Base-by-base conservation (phyloP, 1,140 invertebrate species). In the Lordiphosa stackelbergi region DNA sequence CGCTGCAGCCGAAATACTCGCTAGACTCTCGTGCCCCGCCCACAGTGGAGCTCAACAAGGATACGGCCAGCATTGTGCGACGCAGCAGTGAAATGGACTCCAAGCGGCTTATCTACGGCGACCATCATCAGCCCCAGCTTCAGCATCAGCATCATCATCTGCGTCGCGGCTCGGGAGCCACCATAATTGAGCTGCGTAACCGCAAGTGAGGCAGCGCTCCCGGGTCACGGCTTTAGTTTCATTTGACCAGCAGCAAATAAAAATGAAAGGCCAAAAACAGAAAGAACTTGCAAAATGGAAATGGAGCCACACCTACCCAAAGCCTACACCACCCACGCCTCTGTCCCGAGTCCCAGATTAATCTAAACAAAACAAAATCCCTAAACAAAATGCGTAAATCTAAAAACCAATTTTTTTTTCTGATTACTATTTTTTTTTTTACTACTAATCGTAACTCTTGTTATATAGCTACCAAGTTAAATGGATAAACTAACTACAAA, bases 11-110 rank as follows among this genome's bases (percentile, higher is more conserved):
- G 5, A 83, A 85, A 45, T 85, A 84, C 9, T 86, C 85, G 6
- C 59, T 85, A 10, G 86, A 85, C 19, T 79, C 86, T 0, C 63
- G 85, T 2, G 69, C 78, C 0, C 69, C 86, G n/a, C 81, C 83
- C 0, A 43, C 86, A 8, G 68, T 87, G 7, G 85, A 87, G 40
- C 71, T 87, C 5, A 89, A 78, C 53, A 88, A 85, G 72, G 85
- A 88, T n/a, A 88, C 88, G 5, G 85, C 86, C 16, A 88, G 81
- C 79, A 85, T 90, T 73, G 71, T 89, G 53, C 83, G 91, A 19
- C 86, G 91, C 58, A 91, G 91, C 37, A 31, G 19, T 19, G 19
- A 19, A 19, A 19, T 19, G 19, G 19, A 19, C 19, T 19, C 19
- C 19, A 19, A 19, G 19, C 19, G 19, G 19, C 19, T 19, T 19